Percentiles rank a stretch among this genome's conserved stretches.
These are phyloP conservation scores for Kryptopterus vitreolus DNA, from an alignment of 2,797 vertebrate genomes.

Conservation along the genomic window DNA sequence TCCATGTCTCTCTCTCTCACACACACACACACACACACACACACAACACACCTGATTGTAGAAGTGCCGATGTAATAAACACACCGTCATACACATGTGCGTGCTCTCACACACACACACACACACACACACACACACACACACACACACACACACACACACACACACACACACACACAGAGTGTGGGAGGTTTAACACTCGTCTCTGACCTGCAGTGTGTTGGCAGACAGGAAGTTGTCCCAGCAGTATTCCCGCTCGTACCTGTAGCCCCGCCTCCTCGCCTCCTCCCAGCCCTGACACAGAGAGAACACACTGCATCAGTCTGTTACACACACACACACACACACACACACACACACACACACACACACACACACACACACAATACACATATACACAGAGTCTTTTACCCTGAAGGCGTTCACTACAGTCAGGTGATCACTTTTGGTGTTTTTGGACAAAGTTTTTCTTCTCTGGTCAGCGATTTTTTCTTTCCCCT, in stretches of 20 bases:
- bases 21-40: too few species aligned
- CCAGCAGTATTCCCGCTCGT: slow-evolving; percentile 94
- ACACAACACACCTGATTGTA: too few species aligned
- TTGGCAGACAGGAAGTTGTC: slow-evolving; percentile 95
- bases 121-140: too few species aligned
- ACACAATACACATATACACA: too few species aligned
- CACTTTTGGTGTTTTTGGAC: slow-evolving; percentile 89
- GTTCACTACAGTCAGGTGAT: slow-evolving; percentile 93
- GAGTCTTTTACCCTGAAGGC: slow-evolving; percentile 89
- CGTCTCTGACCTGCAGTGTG: slow-evolving; percentile 84
- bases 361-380: not conserved
- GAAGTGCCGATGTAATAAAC: too few species aligned
- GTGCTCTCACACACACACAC: too few species aligned
- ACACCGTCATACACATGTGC: too few species aligned
- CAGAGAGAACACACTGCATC: not conserved
- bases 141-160: too few species aligned
- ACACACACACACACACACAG: too few species aligned
- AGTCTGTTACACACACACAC: not conserved
- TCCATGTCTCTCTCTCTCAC: not conserved
- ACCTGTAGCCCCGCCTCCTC: slow-evolving; percentile 79
- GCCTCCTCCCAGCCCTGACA: slow-evolving; percentile 92
- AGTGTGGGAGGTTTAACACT: too few species aligned
- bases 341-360: not conserved
- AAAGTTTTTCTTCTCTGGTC: slow-evolving; percentile 87
- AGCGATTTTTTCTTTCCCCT: slow-evolving; percentile 97